Conservation (phyloP, 2,888 invertebrate species). For the Pherbina coryleti region DNA sequence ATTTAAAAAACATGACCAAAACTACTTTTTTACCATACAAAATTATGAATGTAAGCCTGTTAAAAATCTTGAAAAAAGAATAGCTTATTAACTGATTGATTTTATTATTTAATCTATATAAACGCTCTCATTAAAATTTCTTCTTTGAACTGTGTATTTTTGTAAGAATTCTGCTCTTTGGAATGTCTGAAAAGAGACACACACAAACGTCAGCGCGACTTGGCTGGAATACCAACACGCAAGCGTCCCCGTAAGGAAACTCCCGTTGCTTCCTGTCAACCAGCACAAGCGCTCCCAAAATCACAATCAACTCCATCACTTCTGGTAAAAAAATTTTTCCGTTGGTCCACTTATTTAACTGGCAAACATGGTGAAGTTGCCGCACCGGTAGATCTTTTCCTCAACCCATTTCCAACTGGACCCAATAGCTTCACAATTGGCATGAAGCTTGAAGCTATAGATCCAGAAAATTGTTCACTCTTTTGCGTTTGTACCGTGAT, state of each 20-base stretch:
- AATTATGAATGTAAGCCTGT: too few species aligned
- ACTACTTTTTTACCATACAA: too few species aligned
- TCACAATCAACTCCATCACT: slow-evolving; percentile 10
- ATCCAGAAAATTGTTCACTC: slow-evolving; percentile 89
- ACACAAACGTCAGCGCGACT: slow-evolving; percentile 50
- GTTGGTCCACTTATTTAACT: slow-evolving; percentile 87
- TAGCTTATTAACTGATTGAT: too few species aligned
- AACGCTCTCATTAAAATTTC: background rate
- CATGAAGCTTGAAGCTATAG: slow-evolving; percentile 93
- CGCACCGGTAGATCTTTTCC: slow-evolving; percentile 83
- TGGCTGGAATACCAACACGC: slow-evolving; percentile 29
- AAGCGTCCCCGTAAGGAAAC: slow-evolving; percentile 33
- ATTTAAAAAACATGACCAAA: too few species aligned
- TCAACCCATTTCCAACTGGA: slow-evolving; percentile 79
- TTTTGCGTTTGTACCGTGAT: slow-evolving; percentile 90
- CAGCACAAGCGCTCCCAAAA: background rate
- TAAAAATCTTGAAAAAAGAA: too few species aligned
- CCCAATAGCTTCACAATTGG: slow-evolving; percentile 85
- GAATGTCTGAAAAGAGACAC: slow-evolving; percentile 58
- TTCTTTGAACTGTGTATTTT: background rate
- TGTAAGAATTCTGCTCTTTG: slow-evolving; percentile 61
- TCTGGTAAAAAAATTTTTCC: slow-evolving; percentile 71
- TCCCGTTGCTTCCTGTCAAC: background rate
- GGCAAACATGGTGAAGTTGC: slow-evolving; percentile 78
- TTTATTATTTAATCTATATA: background rate